Evolutionary conservation across 2,797 vertebrate species (phyloP).

Genomic region (Parauchenoglanis punctatus): DNA sequence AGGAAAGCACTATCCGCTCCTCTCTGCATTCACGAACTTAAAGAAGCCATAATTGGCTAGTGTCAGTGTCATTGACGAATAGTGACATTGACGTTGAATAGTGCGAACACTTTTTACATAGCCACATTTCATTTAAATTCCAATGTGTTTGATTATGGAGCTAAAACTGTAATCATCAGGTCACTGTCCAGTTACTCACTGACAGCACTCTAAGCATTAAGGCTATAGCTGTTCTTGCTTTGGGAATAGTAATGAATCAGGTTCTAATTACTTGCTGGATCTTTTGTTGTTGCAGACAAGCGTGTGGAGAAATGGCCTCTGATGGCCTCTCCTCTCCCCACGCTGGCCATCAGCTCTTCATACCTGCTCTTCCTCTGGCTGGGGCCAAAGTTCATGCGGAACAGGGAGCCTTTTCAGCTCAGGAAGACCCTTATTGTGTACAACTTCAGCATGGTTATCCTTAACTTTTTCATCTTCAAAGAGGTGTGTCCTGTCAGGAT

Average conservation of each 20-base stretch:
- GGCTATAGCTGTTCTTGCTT: background rate
- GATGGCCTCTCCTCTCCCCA: conserved; percentile 94
- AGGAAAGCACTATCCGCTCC: background rate
- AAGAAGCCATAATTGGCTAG: background rate
- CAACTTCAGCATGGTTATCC: conserved; percentile 99
- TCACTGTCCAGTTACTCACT: background rate
- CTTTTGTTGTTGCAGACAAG: conserved; percentile 81
- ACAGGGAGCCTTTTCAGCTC: conserved; percentile 92
- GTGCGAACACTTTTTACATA: background rate
- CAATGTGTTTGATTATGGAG: background rate
- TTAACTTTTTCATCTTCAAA: conserved; percentile 99
- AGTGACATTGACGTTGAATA: no score
- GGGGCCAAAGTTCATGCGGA: conserved; percentile 97
- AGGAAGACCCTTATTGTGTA: conserved; percentile 91
- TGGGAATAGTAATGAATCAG: background rate
- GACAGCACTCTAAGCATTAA: background rate
- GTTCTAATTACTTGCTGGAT: background rate
- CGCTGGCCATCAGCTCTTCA: conserved; percentile 90
- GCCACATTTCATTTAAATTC: background rate
- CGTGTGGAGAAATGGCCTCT: conserved; percentile 95
- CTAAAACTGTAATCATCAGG: background rate
- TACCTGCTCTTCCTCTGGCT: conserved; percentile 97
- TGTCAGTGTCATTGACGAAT: background rate
- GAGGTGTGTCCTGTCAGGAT: conserved; percentile 78
- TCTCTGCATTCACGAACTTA: background rate